phyloP scores from a whole-genome alignment of 2,888 invertebrate species.

The Apamea sordens region DNA sequence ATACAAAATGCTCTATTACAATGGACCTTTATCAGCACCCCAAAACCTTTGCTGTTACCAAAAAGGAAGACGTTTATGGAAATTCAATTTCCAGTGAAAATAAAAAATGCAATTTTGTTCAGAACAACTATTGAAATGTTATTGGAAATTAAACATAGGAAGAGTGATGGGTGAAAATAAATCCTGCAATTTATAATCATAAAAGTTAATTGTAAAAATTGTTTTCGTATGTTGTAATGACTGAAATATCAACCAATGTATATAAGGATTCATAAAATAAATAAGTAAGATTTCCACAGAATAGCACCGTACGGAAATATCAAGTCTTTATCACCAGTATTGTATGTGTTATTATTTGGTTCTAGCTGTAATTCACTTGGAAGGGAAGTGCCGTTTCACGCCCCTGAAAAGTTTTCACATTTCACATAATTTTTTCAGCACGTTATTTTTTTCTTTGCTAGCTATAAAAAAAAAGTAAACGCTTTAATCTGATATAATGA shows the following conservation, averaged over 20 bases:
- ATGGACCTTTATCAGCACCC: not conserved
- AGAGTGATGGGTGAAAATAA: not conserved
- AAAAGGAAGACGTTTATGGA: not conserved
- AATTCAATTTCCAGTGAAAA: not conserved
- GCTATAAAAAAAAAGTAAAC: not conserved
- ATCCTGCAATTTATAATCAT: not conserved
- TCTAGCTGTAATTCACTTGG: slow-evolving; percentile 34
- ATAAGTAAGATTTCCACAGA: slow-evolving; percentile 37
- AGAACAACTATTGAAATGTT: not conserved
- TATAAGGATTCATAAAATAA: slow-evolving; percentile 8
- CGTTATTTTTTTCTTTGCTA: not conserved
- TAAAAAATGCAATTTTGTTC: not conserved
- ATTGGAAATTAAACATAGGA: not conserved
- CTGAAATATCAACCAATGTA: slow-evolving; percentile 37
- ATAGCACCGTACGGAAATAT: slow-evolving; percentile 33
- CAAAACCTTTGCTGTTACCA: not conserved
- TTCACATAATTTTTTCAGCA: not conserved
- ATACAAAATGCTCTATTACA: not conserved
- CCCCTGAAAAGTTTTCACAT: not conserved
- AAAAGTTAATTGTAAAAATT: not conserved
- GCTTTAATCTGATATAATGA: not conserved
- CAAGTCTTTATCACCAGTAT: slow-evolving; percentile 14
- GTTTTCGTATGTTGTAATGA: slow-evolving; percentile 8
- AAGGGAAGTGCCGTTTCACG: not conserved
- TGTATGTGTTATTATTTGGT: slow-evolving; percentile 19